A percentile compares a stretch with the other conserved stretches of the same genome.
phyloP scores from a whole-genome alignment of 2,797 vertebrate genomes.

The Momotus momota region DNA sequence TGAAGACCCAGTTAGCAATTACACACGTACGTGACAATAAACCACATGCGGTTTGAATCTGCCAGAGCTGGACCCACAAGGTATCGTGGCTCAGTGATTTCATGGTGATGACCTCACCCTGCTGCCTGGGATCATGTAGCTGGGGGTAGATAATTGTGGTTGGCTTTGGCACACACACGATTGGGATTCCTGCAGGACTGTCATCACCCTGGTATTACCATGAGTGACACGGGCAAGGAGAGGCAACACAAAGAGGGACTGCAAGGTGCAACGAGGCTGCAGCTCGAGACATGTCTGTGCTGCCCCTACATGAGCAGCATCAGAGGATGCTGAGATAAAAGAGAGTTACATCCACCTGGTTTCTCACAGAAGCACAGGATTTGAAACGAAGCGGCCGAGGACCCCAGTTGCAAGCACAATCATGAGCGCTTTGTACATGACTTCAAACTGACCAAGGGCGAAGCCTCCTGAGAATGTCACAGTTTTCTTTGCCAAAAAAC shows the following conservation, averaged over 20 bases:
- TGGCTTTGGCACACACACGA: background rate
- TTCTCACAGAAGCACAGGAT: background rate
- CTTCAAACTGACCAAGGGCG: background rate
- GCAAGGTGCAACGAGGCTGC: background rate
- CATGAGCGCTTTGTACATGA: background rate
- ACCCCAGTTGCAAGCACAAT: background rate
- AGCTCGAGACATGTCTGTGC: rapidly evolving
- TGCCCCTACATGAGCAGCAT: background rate
- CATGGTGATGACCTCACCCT: background rate
- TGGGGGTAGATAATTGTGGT: background rate
- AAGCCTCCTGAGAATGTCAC: background rate
- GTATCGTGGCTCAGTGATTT: background rate
- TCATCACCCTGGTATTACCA: background rate
- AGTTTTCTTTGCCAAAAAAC: background rate
- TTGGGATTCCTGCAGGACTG: background rate
- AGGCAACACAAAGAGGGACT: background rate
- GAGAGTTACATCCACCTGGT: background rate
- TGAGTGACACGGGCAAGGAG: background rate
- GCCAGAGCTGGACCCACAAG: background rate
- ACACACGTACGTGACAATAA: background rate
- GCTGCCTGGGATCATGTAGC: background rate
- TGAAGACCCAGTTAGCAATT: constrained; percentile 1
- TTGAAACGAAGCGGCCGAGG: background rate
- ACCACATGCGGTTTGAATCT: background rate
- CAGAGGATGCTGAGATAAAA: background rate